Percentiles rank a stretch among this genome's conserved stretches.
phyloP scores from a whole-genome alignment of 2,797 vertebrate species.

The Phylloscopus collybita region DNA sequence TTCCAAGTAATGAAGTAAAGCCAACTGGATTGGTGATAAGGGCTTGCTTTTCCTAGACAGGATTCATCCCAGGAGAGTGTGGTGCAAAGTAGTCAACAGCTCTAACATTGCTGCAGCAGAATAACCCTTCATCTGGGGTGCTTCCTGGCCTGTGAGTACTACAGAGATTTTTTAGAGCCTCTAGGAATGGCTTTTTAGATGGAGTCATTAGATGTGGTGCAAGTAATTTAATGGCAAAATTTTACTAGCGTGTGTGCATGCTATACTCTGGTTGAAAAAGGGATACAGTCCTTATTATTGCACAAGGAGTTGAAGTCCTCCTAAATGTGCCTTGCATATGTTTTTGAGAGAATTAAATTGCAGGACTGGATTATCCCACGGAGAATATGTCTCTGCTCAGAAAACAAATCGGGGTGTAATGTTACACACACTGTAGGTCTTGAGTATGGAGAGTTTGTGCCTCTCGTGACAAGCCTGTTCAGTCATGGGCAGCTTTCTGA shows the following conservation, averaged over 20 bases:
- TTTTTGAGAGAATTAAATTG: slow-evolving; percentile 15
- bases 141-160: slow-evolving; percentile 52
- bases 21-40: background rate
- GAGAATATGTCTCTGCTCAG: background rate
- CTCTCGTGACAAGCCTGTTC: background rate
- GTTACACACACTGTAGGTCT: background rate
- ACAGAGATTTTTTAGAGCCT: background rate
- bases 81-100: background rate
- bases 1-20: slow-evolving; percentile 3
- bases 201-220: background rate
- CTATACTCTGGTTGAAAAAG: background rate
- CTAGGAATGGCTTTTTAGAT: background rate
- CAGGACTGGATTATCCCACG: background rate
- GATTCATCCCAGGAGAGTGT: background rate
- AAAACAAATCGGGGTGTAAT: background rate
- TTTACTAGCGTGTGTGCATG: background rate
- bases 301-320: background rate
- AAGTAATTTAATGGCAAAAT: background rate
- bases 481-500: background rate
- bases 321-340: slow-evolving; percentile 23
- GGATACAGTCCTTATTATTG: background rate
- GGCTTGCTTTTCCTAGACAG: background rate
- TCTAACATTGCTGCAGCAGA: background rate
- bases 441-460: background rate
- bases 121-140: background rate